These are phyloP conservation scores for Dreissena rostriformis DNA, from an alignment of 1,140 invertebrate genomes.

Conservation along the genomic window DNA sequence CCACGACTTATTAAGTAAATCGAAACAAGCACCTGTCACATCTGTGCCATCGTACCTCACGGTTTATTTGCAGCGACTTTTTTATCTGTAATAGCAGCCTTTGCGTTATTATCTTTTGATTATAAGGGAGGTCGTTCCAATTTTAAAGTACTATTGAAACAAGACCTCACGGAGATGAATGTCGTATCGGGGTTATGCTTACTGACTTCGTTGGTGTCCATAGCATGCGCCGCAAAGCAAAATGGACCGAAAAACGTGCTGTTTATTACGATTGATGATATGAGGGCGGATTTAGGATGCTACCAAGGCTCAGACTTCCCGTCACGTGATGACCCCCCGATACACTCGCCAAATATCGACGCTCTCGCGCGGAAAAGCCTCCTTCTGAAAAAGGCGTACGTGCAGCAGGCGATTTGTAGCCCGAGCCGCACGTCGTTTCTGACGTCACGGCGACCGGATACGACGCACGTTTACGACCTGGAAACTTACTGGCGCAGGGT, in stretches of 20 bases:
- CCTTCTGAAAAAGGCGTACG: conserved; percentile 22
- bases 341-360: conserved; percentile 19
- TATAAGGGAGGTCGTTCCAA: no score
- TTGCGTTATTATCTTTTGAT: no score
- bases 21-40: no score
- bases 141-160: no score
- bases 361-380: conserved; percentile 20
- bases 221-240: not conserved
- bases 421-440: conserved; percentile 88
- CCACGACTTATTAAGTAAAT: no score
- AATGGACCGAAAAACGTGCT: conserved; percentile 17
- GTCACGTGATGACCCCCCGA: not conserved
- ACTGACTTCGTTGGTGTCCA: no score
- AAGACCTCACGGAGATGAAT: no score
- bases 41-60: no score
- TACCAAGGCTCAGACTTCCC: not conserved
- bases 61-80: no score
- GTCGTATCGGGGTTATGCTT: no score
- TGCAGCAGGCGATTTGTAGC: conserved; percentile 3
- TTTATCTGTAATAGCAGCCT: no score
- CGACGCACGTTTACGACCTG: conserved; percentile 89
- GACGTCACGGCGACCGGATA: conserved; percentile 90
- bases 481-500: conserved; percentile 87
- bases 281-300: conserved; percentile 1
- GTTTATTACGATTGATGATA: conserved; percentile 9